Conservation (phyloP, 1,140 invertebrate species). For the Polypedilum pembai region DNA sequence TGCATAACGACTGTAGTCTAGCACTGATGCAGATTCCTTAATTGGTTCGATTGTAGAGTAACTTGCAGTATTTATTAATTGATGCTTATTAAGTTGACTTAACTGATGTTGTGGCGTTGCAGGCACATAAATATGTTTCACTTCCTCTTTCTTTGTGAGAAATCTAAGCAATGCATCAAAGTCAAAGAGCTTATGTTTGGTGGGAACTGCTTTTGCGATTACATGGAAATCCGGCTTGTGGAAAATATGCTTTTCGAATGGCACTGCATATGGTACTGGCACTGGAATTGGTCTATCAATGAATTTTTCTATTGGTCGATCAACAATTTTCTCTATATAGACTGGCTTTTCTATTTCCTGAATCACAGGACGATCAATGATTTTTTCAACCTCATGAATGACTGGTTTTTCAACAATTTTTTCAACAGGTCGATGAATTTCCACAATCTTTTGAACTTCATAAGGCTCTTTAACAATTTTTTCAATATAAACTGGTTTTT, state of each 20-base stretch:
- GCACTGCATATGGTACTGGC: constrained; percentile 31
- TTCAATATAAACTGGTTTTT: constrained; percentile 28
- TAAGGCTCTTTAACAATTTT: constrained; percentile 29
- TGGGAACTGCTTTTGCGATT: background rate
- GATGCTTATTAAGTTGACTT: constrained; percentile 7
- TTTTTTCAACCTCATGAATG: constrained; percentile 34
- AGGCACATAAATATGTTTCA: background rate
- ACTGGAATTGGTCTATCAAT: constrained; percentile 43
- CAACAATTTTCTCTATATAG: constrained; percentile 46
- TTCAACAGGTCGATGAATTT: background rate
- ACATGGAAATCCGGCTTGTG: constrained; percentile 18
- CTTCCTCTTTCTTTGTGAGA: constrained; percentile 14
- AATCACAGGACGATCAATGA: constrained; percentile 47
- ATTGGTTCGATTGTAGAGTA: constrained; percentile 1
- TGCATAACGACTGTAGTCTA: constrained; percentile 9
- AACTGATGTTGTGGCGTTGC: constrained; percentile 19
- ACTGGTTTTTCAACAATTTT: constrained; percentile 29
- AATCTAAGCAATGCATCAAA: constrained; percentile 1
- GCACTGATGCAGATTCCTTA: background rate
- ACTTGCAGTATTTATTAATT: background rate
- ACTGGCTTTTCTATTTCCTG: constrained; percentile 46
- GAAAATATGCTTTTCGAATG: background rate
- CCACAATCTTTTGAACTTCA: constrained; percentile 29
- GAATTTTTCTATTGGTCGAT: constrained; percentile 45
- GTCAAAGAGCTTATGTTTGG: constrained; percentile 2